Evolutionary conservation across 2,888 invertebrate species (phyloP).

Genomic region (Epinotia brunnichana): DNA sequence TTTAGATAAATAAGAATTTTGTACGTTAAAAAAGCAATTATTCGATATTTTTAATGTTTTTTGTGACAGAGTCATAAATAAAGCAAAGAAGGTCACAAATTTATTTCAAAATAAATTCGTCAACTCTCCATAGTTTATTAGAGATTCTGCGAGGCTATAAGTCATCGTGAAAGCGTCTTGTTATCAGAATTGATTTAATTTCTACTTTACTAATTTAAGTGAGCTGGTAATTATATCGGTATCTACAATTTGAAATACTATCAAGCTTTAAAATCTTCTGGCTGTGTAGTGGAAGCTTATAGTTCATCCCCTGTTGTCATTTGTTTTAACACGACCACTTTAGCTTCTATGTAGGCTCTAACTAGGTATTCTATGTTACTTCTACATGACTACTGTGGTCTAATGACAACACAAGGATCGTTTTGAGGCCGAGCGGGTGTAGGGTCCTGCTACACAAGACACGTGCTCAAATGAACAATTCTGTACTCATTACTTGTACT

Average conservation of each 20-base stretch:
- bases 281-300: slow-evolving; percentile 69
- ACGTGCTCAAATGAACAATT: slow-evolving; percentile 80
- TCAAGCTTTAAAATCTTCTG: slow-evolving; percentile 63
- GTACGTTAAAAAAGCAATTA: neutral
- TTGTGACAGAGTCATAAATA: slow-evolving; percentile 1
- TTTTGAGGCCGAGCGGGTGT: slow-evolving; percentile 71
- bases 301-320: slow-evolving; percentile 65
- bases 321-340: slow-evolving; percentile 52
- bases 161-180: slow-evolving; percentile 11
- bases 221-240: slow-evolving; percentile 52
- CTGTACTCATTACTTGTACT: slow-evolving; percentile 83
- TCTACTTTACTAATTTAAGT: slow-evolving; percentile 30
- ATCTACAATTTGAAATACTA: slow-evolving; percentile 58
- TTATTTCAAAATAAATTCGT: neutral
- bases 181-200: slow-evolving; percentile 18
- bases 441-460: slow-evolving; percentile 80
- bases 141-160: slow-evolving; percentile 9
- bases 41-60: neutral
- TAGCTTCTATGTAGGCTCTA: slow-evolving; percentile 54
- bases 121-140: slow-evolving; percentile 11
- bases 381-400: slow-evolving; percentile 69
- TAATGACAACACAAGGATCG: slow-evolving; percentile 72
- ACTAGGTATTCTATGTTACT: slow-evolving; percentile 60
- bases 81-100: slow-evolving; percentile 2
- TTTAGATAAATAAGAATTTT: neutral